Conservation (phyloP, 2,113 vertebrate genomes). For the Haemorhous mexicanus region DNA sequence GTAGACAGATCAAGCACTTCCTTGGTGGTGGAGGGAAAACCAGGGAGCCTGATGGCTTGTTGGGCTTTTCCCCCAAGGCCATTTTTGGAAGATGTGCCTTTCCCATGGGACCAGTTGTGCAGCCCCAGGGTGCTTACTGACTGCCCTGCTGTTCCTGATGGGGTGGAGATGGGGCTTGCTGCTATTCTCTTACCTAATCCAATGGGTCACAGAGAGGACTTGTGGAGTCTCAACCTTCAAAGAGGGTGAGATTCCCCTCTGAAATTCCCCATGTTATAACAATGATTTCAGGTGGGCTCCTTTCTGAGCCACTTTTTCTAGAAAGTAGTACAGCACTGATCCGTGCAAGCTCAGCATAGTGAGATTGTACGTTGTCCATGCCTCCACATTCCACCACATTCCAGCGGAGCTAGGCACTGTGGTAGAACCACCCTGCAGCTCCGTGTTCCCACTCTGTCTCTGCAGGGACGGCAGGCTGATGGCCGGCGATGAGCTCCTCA, state of each 20-base stretch:
- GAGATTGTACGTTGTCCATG: fast-evolving
- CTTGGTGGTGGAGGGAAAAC: background rate
- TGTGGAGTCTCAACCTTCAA: background rate
- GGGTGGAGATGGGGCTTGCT: background rate
- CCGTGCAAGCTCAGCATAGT: background rate
- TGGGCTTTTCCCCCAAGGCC: background rate
- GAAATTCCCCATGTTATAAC: background rate
- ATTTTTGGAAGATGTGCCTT: background rate
- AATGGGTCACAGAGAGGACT: background rate
- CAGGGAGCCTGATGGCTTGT: background rate
- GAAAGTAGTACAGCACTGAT: background rate
- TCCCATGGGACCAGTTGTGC: fast-evolving
- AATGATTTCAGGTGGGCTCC: background rate
- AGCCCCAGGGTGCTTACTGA: background rate
- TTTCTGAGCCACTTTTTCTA: background rate
- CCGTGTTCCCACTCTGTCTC: slow-evolving; percentile 22
- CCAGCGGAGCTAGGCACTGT: fast-evolving
- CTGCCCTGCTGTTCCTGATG: background rate
- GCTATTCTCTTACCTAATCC: background rate
- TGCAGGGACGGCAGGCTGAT: slow-evolving; percentile 90
- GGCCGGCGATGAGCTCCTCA: slow-evolving; percentile 89
- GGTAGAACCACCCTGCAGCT: background rate
- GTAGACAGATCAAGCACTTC: background rate
- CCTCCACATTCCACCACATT: fast-evolving
- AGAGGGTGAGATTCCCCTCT: background rate